These are phyloP conservation scores for Rhyacophila brunnea DNA, from an alignment of 1,140 invertebrate species.

Conservation along the genomic window DNA sequence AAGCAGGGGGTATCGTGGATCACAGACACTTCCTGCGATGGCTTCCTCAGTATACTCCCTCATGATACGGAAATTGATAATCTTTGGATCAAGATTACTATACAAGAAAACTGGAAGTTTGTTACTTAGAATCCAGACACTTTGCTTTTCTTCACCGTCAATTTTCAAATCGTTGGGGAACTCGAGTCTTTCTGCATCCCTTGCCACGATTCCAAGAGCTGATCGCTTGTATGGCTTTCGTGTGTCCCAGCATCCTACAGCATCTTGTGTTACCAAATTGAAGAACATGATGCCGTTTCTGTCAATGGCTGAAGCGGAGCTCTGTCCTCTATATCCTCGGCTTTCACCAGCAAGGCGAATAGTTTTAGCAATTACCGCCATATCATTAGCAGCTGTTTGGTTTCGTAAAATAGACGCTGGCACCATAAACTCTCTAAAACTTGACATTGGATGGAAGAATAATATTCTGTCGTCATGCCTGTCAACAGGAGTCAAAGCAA, in stretches of 20 bases:
- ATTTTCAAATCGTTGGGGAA: constrained; percentile 80
- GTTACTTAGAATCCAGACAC: constrained; percentile 75
- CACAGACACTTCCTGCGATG: constrained; percentile 66
- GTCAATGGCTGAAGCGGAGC: constrained; percentile 70
- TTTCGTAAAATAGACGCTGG: constrained; percentile 63
- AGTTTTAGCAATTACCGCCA: constrained; percentile 49
- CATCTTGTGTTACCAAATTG: constrained; percentile 71
- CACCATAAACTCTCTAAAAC: constrained; percentile 72
- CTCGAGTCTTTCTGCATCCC: constrained; percentile 59
- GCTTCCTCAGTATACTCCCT: constrained; percentile 61
- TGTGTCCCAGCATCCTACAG: constrained; percentile 78
- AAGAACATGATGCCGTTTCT: constrained; percentile 73
- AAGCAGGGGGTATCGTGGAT: constrained; percentile 47
- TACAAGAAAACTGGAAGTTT: constrained; percentile 73
- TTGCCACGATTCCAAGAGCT: constrained; percentile 62
- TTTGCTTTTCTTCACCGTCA: constrained; percentile 65
- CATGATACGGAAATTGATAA: constrained; percentile 72
- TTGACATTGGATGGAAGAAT: constrained; percentile 79
- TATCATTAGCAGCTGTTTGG: constrained; percentile 54
- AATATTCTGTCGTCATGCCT: constrained; percentile 59
- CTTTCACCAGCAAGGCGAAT: constrained; percentile 64
- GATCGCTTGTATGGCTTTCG: constrained; percentile 64
- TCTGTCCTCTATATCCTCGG: constrained; percentile 63
- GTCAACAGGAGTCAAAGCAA: constrained; percentile 64
- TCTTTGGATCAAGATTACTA: constrained; percentile 59